Conservation (phyloP, 2,797 vertebrate species). For the Scomberomorus guttatus region DNA sequence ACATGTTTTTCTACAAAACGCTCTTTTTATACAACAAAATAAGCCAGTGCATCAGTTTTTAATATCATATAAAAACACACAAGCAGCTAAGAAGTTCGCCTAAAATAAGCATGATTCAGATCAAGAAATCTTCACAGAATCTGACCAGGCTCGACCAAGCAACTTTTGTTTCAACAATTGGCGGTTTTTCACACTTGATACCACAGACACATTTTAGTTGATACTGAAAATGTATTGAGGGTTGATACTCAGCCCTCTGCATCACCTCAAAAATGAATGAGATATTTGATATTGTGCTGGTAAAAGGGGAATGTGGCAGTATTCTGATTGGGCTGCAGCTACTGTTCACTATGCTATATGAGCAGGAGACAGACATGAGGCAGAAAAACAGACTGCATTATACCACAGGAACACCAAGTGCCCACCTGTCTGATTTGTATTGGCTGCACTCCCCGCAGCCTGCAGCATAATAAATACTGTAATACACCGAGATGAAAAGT, state of each 20-base stretch:
- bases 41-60: not conserved
- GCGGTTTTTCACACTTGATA: not conserved
- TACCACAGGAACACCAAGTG: slow-evolving; percentile 40
- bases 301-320: slow-evolving; percentile 38
- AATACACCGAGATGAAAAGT: slow-evolving; percentile 35
- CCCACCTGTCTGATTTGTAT: slow-evolving; percentile 53
- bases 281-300: slow-evolving; percentile 35
- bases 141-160: not conserved
- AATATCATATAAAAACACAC: not conserved
- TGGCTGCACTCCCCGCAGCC: slow-evolving; percentile 34
- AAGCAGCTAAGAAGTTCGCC: not conserved
- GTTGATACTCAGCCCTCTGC: slow-evolving; percentile 10
- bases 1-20: not conserved
- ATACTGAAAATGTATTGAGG: not conserved
- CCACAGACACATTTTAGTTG: not conserved
- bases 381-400: slow-evolving; percentile 22
- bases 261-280: slow-evolving; percentile 26
- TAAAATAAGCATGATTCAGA: not conserved
- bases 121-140: not conserved
- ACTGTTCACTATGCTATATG: not conserved
- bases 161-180: not conserved
- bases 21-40: not conserved
- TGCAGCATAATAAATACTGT: slow-evolving; percentile 52
- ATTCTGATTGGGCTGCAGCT: slow-evolving; percentile 41
- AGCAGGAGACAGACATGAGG: slow-evolving; percentile 21